Percentiles rank a stretch among this genome's conserved stretches.
Conservation (phyloP, 2,113 vertebrate genomes). For the Larimichthys polyactis region DNA sequence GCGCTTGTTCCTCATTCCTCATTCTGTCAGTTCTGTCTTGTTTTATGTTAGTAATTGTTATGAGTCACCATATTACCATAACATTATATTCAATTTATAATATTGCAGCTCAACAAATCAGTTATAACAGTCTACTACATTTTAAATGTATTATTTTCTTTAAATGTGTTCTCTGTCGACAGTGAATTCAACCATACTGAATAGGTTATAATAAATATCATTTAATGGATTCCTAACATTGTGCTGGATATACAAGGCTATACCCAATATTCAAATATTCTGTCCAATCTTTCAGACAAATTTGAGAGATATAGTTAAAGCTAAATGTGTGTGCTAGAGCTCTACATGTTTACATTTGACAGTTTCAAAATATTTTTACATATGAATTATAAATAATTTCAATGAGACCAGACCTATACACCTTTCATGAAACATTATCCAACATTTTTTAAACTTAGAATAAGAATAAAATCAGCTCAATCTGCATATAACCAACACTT, state of each 20-base stretch:
- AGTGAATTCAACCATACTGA: no score
- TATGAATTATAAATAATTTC: neutral
- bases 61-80: neutral
- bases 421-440: neutral
- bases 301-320: neutral
- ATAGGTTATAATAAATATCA: neutral
- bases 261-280: no score
- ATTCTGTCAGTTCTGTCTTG: constrained; percentile 54
- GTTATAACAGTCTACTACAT: no score
- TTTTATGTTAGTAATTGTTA: constrained; percentile 59
- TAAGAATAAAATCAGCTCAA: neutral
- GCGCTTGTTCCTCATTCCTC: constrained; percentile 51
- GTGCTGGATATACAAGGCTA: neutral
- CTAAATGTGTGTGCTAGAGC: neutral
- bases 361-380: neutral
- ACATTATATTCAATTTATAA: neutral
- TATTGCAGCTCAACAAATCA: neutral
- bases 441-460: no score
- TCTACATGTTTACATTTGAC: no score
- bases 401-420: neutral
- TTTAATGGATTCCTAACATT: neutral
- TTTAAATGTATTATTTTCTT: no score
- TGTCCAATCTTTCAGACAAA: neutral
- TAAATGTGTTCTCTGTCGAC: no score
- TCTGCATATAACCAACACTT: neutral